Conservation (phyloP, 37 sponge, comb jelly and placozoan genomes). For the Corticium candelabrum region DNA sequence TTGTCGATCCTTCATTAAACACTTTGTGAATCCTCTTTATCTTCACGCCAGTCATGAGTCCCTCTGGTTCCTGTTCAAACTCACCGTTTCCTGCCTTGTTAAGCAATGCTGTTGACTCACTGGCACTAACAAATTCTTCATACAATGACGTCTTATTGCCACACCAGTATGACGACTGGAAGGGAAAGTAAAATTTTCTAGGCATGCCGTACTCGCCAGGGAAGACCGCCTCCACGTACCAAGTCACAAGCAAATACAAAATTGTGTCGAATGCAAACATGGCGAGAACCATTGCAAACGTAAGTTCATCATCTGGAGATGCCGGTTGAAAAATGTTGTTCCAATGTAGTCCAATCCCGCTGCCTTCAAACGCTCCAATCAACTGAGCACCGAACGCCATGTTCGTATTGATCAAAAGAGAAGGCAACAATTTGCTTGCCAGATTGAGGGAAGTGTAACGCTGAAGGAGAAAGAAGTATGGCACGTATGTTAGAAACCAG, state of each 20-base stretch:
- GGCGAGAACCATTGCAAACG: slow-evolving; percentile 28
- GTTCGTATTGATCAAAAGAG: neutral
- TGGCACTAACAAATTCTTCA: too few species aligned
- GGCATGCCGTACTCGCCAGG: slow-evolving; percentile 82
- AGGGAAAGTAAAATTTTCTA: slow-evolving; percentile 79
- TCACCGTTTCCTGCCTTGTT: too few species aligned
- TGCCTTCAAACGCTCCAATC: slow-evolving; percentile 14
- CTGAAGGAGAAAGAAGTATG: slow-evolving; percentile 14
- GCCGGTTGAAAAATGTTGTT: slow-evolving; percentile 1
- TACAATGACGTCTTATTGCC: neutral
- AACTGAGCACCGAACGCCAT: slow-evolving; percentile 12
- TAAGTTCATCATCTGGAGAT: slow-evolving; percentile 48
- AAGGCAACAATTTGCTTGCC: neutral
- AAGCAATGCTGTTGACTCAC: neutral
- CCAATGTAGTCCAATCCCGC: slow-evolving; percentile 19
- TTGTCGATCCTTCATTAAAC: neutral
- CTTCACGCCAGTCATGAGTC: neutral
- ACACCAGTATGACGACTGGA: neutral
- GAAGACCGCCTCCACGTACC: slow-evolving; percentile 87
- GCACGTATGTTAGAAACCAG: slow-evolving; percentile 9
- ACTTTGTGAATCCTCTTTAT: neutral
- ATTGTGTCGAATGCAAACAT: slow-evolving; percentile 67
- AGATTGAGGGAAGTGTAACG: neutral
- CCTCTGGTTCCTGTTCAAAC: slow-evolving; percentile 1
- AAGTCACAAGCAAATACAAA: slow-evolving; percentile 67